Percentiles rank a stretch among this genome's conserved stretches.
These are phyloP conservation scores for Salvelinus fontinalis DNA, from an alignment of 2,113 vertebrate genomes.

Conservation along the genomic window DNA sequence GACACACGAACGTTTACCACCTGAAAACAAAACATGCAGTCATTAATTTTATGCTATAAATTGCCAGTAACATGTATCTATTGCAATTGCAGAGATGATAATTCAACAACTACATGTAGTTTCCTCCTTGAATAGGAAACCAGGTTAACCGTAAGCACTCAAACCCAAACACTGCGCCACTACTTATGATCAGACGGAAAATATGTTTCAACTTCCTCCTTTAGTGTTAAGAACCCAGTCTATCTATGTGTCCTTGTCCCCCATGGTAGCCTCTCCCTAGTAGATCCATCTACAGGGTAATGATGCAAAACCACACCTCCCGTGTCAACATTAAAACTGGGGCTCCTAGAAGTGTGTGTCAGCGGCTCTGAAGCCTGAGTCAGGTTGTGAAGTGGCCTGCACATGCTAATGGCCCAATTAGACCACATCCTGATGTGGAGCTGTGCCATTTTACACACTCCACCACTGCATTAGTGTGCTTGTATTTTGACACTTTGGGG, in stretches of 20 bases:
- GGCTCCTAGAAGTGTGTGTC: constrained; percentile 73
- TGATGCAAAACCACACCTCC: constrained; percentile 53
- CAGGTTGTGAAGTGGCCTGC: constrained; percentile 73
- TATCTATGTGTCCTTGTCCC: constrained; percentile 64
- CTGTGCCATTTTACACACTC: constrained; percentile 70
- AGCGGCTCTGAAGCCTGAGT: constrained; percentile 62
- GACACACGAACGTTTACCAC: no score
- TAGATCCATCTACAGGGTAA: constrained; percentile 61
- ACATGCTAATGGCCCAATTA: constrained; percentile 82
- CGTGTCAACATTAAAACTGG: constrained; percentile 71
- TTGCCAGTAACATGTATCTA: no score
- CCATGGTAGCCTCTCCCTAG: constrained; percentile 48
- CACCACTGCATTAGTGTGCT: constrained; percentile 71
- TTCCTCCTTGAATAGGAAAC: constrained; percentile 19
- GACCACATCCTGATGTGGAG: constrained; percentile 70
- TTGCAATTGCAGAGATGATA: no score
- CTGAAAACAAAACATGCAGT: no score
- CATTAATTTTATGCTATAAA: no score
- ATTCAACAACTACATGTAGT: no score
- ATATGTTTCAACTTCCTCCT: constrained; percentile 42
- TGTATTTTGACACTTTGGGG: constrained; percentile 79
- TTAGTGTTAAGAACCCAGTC: constrained; percentile 58
- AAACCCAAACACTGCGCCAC: constrained; percentile 42
- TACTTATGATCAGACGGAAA: constrained; percentile 66
- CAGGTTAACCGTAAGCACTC: constrained; percentile 31